Evolutionary conservation across 2,888 invertebrate genomes (phyloP).

Genomic region (Syrista parreyssii): DNA sequence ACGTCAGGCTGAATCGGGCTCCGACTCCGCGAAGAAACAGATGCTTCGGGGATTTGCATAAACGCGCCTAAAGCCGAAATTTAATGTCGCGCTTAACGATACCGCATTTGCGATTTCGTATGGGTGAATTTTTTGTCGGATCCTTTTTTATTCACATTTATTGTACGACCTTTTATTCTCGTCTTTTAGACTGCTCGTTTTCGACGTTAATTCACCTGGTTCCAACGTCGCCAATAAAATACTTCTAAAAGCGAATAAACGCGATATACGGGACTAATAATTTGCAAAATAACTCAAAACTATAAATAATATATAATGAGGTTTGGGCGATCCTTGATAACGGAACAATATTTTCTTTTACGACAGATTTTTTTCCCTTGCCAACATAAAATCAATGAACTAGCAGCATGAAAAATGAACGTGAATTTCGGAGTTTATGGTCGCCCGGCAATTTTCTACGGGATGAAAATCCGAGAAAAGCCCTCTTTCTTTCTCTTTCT

Average conservation of each 20-base stretch:
- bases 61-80: constrained; percentile 51
- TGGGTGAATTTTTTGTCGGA: constrained; percentile 11
- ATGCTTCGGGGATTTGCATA: constrained; percentile 57
- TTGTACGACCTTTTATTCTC: constrained; percentile 19
- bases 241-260: neutral
- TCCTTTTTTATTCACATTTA: constrained; percentile 45
- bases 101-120: constrained; percentile 29
- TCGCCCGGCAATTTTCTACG: neutral
- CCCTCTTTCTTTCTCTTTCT: neutral
- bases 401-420: neutral
- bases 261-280: neutral
- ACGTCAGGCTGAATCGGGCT: constrained; percentile 33
- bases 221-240: neutral
- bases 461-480: neutral
- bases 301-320: neutral
- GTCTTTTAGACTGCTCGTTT: neutral
- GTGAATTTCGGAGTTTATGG: neutral
- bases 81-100: constrained; percentile 49
- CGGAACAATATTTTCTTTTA: too few species aligned
- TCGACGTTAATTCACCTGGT: neutral
- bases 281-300: neutral
- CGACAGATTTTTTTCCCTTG: neutral
- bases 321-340: neutral
- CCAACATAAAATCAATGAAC: neutral
- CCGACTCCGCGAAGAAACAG: constrained; percentile 43